phyloP scores from a whole-genome alignment of 2,888 invertebrate genomes.

The Dermolepida albohirtum region DNA sequence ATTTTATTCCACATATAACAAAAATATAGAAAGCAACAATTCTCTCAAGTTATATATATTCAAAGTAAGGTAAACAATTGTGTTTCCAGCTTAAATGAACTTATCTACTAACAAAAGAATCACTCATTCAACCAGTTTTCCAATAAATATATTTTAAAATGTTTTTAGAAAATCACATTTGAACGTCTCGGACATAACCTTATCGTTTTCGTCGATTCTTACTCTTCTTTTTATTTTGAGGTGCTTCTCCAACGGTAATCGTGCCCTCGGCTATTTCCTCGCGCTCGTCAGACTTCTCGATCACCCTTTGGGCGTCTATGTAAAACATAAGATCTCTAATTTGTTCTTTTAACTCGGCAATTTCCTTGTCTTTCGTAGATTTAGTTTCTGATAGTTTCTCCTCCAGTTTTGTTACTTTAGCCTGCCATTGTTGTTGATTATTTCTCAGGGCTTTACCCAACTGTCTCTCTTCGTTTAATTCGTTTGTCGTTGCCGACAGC shows the following conservation, averaged over 20 bases:
- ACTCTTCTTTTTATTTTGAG: conserved; percentile 50
- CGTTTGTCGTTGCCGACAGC: conserved; percentile 74
- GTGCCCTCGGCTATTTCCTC: conserved; percentile 74
- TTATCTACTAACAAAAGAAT: conserved; percentile 1
- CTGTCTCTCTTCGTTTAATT: conserved; percentile 86
- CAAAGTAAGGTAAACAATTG: background rate
- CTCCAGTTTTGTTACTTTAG: conserved; percentile 71
- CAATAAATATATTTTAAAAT: background rate
- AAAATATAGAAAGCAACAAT: conserved; percentile 19
- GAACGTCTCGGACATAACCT: background rate
- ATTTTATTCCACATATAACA: conserved; percentile 28
- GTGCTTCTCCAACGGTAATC: conserved; percentile 68
- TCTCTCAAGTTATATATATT: background rate
- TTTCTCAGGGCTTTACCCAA: conserved; percentile 81
- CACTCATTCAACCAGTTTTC: background rate
- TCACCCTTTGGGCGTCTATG: conserved; percentile 83
- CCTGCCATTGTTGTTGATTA: conserved; percentile 82
- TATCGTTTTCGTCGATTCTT: conserved; percentile 35
- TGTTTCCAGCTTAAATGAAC: background rate
- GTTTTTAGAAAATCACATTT: background rate
- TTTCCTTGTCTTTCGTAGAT: conserved; percentile 71
- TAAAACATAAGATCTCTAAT: conserved; percentile 97
- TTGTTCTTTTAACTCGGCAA: conserved; percentile 90
- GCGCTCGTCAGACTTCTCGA: conserved; percentile 68
- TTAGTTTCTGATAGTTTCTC: conserved; percentile 64